Evolutionary conservation across 2,113 vertebrate species (phyloP).

Genomic region (Scopus umbretta): DNA sequence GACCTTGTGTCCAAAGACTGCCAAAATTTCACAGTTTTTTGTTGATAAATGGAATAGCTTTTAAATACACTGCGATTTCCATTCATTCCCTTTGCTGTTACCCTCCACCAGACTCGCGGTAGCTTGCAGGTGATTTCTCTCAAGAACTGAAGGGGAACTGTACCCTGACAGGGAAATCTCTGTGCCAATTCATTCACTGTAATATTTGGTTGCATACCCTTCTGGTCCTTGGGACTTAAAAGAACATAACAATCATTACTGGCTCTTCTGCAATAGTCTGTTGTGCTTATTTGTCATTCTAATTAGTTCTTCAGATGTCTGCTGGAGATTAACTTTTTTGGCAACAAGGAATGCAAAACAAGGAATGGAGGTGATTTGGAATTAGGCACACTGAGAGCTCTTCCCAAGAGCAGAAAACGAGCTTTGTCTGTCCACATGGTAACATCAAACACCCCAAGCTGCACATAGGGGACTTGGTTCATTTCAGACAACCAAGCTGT

Average conservation of each 20-base stretch:
- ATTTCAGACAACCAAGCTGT: not conserved
- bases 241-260: not conserved
- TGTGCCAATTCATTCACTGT: not conserved
- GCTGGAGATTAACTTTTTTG: not conserved
- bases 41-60: slow-evolving; percentile 21
- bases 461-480: not conserved
- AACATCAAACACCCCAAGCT: not conserved
- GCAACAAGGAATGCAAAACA: not conserved
- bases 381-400: not conserved
- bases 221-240: not conserved
- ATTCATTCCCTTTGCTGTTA: not conserved
- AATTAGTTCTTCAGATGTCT: not conserved
- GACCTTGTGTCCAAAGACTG: not conserved
- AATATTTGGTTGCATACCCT: not conserved
- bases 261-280: not conserved
- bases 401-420: not conserved
- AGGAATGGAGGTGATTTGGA: not conserved
- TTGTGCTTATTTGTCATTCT: slow-evolving; percentile 3
- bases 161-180: not conserved
- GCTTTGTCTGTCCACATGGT: not conserved
- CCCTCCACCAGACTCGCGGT: not conserved
- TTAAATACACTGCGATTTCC: not conserved
- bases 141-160: not conserved
- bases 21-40: not conserved
- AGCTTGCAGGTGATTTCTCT: slow-evolving; percentile 25